A percentile compares a stretch with the other conserved stretches of the same genome.
Evolutionary conservation across 2,888 invertebrate species (phyloP).

Genomic region (Diarsia dahlii): DNA sequence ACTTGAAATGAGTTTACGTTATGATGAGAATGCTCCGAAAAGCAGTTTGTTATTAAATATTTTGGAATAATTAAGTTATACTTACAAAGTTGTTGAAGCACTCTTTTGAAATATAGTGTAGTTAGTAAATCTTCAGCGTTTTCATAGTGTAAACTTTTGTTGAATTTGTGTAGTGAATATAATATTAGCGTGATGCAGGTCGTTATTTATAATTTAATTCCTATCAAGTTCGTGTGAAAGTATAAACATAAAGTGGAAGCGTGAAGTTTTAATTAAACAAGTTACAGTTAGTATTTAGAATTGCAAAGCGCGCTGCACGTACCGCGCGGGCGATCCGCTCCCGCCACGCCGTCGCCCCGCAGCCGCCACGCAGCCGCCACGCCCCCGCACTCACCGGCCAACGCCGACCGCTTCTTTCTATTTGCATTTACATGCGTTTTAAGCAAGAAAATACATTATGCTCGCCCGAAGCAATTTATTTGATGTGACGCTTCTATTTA

Average conservation of each 20-base stretch:
- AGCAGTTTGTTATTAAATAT: constrained; percentile 51
- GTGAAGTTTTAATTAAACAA: constrained; percentile 74
- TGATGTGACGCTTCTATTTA: constrained; percentile 37
- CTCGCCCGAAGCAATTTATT: constrained; percentile 42
- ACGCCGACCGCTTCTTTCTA: constrained; percentile 33
- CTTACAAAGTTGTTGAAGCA: constrained; percentile 37
- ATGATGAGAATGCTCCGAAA: constrained; percentile 41
- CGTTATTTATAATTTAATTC: constrained; percentile 61
- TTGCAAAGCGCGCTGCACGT: constrained; percentile 64
- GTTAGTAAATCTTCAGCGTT: constrained; percentile 37
- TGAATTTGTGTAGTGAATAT: constrained; percentile 44
- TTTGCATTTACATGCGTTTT: constrained; percentile 55
- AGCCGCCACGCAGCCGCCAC: not conserved
- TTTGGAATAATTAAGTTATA: constrained; percentile 51
- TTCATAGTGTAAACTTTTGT: constrained; percentile 17
- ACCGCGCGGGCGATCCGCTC: constrained; percentile 11
- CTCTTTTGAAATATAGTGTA: constrained; percentile 35
- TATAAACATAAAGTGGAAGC: constrained; percentile 56
- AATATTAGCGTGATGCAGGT: constrained; percentile 59
- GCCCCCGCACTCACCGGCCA: not conserved
- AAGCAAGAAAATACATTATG: constrained; percentile 34
- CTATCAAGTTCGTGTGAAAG: constrained; percentile 56
- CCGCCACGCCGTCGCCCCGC: constrained; percentile 1
- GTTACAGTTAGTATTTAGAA: constrained; percentile 68
- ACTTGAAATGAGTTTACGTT: constrained; percentile 58